Percentiles rank a stretch among this genome's conserved stretches.
phyloP scores from a whole-genome alignment of 2,888 invertebrate species.

The Autographa gamma region DNA sequence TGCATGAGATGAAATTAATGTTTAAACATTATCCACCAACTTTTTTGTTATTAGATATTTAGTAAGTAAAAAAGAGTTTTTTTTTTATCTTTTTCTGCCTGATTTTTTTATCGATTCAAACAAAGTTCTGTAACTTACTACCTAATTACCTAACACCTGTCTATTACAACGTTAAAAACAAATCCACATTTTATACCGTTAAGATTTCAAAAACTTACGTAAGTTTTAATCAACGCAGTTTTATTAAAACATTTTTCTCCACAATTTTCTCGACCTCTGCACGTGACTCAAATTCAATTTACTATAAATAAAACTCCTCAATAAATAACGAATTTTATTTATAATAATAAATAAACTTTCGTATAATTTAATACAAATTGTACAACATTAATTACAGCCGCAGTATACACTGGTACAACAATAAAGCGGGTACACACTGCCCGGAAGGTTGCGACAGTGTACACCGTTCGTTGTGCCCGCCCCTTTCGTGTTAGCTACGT shows the following conservation, averaged over 20 bases:
- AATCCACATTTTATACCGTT: no score
- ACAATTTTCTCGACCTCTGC: no score
- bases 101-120: no score
- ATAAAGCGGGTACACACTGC: conserved; percentile 48
- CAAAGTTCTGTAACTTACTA: no score
- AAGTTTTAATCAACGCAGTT: no score
- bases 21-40: neutral
- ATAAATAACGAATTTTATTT: neutral
- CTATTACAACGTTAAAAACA: no score
- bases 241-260: no score
- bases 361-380: conserved; percentile 21
- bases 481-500: conserved; percentile 73
- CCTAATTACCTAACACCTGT: no score
- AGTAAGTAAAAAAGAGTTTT: neutral
- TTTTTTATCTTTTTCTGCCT: no score
- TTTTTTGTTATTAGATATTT: neutral
- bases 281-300: conserved; percentile 8
- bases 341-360: neutral
- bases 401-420: conserved; percentile 44
- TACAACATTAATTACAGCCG: conserved; percentile 39
- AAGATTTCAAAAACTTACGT: no score
- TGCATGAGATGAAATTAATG: neutral
- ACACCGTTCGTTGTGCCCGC: conserved; percentile 67
- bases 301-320: neutral
- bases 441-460: conserved; percentile 61